Base-by-base conservation (phyloP, 2,113 vertebrate species). In the Pterocles orientalis region DNA sequence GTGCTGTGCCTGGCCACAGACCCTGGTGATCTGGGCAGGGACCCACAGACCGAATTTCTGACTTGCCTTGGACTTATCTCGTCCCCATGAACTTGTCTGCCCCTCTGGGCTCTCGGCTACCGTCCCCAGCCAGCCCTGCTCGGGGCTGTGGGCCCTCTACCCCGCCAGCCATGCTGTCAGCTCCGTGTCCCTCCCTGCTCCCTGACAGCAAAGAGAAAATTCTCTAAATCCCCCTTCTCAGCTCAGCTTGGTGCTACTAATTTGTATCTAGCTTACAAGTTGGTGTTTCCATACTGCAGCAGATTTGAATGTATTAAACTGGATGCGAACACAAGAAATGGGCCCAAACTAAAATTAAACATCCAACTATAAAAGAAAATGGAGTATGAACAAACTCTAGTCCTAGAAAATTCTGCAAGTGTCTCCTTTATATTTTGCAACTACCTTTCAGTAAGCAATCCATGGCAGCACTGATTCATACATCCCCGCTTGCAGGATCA, bases 391-490 rank as follows among this genome's bases (percentile, higher is more conserved):
- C 69, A 87, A 89, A 91, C 43, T 31, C 34, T 43, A 75, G 36
- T 34, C 50, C 57, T 82, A 92, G 84, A 92, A 87, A 85, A 65
- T 95, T 94, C 78, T 92, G 69, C 70, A 94, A 94, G 72, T 75
- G 73, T 41, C 11, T 90, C 39, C 60, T 93, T 91, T 64, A 23
- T 64, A 71, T 81, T 92, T 92, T 82, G 69, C 65, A 86, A 60
- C 81, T 78, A 19, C 41, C 60, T 93, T 78, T 90, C 94, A 96
- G 94, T 75, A 94, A 88, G 68, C 68, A 92, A 95, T 88, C 68
- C 80, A 14, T 43, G 69, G 68, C 39, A 95, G 71, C 88, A 84
- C 86, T 96, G 92, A 96, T 95, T 94, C 87, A 95, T 79, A 93
- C 68, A 36, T 82, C 76, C 33, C 21, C 39, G 48, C 68, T 86